Conservation (phyloP, 2,888 invertebrate species). For the Sepioteuthis lessoniana region DNA sequence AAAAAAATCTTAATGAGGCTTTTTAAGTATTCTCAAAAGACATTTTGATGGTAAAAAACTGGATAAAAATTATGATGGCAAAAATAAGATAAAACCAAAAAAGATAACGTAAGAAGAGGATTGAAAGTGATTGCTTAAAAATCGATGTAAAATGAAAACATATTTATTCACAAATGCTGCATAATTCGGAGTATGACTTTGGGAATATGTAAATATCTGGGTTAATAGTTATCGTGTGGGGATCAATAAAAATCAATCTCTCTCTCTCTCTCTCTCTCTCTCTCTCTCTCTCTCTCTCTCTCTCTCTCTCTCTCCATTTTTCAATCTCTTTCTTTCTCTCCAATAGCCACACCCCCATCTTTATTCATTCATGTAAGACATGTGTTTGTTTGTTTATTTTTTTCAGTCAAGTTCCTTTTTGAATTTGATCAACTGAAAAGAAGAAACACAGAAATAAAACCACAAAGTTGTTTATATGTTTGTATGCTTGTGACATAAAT, state of each 20-base stretch:
- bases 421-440: not conserved
- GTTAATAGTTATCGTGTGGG: constrained; percentile 2
- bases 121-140: not conserved
- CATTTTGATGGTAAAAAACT: not conserved
- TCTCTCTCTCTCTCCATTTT: too few relatives aligned
- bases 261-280: not conserved
- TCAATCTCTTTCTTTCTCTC: not conserved
- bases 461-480: not conserved
- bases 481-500: not conserved
- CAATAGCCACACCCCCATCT: not conserved
- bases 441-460: not conserved
- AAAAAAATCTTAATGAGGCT: not conserved
- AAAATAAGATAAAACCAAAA: not conserved
- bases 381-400: not conserved
- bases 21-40: not conserved
- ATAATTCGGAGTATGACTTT: constrained; percentile 6
- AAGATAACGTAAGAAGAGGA: not conserved
- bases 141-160: not conserved
- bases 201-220: constrained; percentile 23
- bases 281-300: too few relatives aligned
- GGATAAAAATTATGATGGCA: not conserved
- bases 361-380: not conserved
- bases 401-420: not conserved
- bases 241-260: not conserved
- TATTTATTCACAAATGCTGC: constrained; percentile 14